Base-by-base conservation (phyloP, 2,113 vertebrate species). In the Poecile atricapillus region DNA sequence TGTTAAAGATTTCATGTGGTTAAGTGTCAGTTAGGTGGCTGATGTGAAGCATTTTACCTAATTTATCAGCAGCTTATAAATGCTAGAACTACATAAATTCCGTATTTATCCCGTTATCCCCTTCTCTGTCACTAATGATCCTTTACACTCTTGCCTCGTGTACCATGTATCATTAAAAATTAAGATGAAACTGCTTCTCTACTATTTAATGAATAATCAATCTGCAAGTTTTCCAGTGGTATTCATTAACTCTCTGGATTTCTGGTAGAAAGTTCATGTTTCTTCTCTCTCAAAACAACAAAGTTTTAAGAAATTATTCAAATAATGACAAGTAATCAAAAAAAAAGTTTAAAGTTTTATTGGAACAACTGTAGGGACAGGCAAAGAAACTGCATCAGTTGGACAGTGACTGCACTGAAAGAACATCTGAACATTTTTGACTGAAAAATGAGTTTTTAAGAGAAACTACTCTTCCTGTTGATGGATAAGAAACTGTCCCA, bases 31-130 rank as follows among this genome's bases (percentile, higher is more conserved):
- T 44, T 58, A 22, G 75, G 49, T 17, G 59, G 65, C 49, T 65
- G 23, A 1, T 8, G 8, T 15, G 74, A 75, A 53, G 47, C 6
- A 0, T 46, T 65, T 81, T 5, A 4, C 2, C 35, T 63, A 1
- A 62, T 87, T 90, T 82, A 28, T 15, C 52, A 33, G 74, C 39
- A 64, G 52, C 9, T 8, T 10, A 19, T 12, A 53, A 74, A 65
- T 44, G 13, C 28, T 18, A 41, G n/a, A 53, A 31, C 12, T 46
- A 60, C 8, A 31, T 21, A 37, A 13, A 15, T 70, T 49, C n/a
- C 21, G 2, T 8, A 8, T 24, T n/a, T 21, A 11, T 39, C 37
- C 39, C 21, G 27, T 19, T 24, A 21, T 50, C 37, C 9, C n/a
- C n/a, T 74, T 33, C 23, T 56, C 46, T 59, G 35, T 47, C 46